These are phyloP conservation scores for Acanthiza pusilla DNA, from an alignment of 2,797 vertebrate species.

Conservation along the genomic window DNA sequence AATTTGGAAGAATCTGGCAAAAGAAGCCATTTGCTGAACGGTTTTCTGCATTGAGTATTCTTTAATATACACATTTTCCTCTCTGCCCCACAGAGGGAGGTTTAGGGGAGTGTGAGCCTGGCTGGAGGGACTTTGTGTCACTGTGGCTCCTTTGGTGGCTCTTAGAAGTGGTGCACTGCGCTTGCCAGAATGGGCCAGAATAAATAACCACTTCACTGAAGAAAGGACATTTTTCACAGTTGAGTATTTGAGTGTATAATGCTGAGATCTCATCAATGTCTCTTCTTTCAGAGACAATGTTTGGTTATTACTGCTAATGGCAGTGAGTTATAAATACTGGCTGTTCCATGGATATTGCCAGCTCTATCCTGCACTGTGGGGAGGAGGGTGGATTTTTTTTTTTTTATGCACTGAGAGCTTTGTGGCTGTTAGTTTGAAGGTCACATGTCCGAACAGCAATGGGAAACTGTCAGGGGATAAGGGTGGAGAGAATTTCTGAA, in stretches of 20 bases:
- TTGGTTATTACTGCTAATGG: background rate
- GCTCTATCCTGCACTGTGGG: accelerated
- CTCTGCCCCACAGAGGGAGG: background rate
- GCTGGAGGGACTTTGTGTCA: background rate
- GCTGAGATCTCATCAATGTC: background rate
- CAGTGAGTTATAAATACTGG: background rate
- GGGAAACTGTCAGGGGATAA: background rate
- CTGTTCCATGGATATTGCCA: background rate
- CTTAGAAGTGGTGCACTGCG: no score
- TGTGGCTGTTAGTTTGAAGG: background rate
- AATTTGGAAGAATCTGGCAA: background rate
- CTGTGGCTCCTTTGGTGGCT: background rate
- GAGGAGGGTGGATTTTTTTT: background rate
- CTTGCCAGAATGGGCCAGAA: background rate
- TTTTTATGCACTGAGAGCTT: background rate
- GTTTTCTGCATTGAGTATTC: background rate
- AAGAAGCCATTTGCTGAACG: background rate
- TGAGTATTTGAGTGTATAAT: background rate
- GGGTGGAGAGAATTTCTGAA: background rate
- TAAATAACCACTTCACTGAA: background rate
- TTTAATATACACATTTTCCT: background rate
- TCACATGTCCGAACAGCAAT: background rate
- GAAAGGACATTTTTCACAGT: background rate
- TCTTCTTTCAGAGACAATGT: background rate
- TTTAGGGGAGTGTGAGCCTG: background rate